Conservation (phyloP, 1,140 invertebrate genomes). For the Acromyrmex heyeri region DNA sequence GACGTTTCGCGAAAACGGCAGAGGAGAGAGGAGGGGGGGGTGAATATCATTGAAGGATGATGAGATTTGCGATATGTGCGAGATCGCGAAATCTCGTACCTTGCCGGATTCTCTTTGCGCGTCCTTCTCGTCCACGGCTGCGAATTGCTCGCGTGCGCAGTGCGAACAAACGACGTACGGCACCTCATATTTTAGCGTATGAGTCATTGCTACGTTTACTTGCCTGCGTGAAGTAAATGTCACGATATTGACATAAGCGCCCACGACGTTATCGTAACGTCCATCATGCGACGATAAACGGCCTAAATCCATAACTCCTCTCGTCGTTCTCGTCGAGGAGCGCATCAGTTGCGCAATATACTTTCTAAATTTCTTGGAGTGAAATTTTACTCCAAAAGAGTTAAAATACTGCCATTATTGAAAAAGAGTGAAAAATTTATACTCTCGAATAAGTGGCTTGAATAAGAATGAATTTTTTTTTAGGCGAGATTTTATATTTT, state of each 20-base stretch:
- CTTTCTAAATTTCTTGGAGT: background rate
- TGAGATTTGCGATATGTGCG: background rate
- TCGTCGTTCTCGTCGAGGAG: background rate
- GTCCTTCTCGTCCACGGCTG: too few species aligned
- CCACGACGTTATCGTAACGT: background rate
- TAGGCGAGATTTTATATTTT: too few species aligned
- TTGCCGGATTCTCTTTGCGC: background rate
- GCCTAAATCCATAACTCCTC: slow-evolving; percentile 5
- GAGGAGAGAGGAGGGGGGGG: background rate
- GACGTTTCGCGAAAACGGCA: background rate
- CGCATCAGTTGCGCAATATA: background rate
- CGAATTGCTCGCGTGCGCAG: slow-evolving; percentile 10
- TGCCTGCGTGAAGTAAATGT: background rate
- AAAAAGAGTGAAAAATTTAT: too few species aligned
- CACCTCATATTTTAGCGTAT: slow-evolving; percentile 45
- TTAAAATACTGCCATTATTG: too few species aligned
- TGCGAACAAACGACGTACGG: background rate
- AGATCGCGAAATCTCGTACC: too few species aligned
- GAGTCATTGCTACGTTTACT: slow-evolving; percentile 37
- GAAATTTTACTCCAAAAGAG: too few species aligned
- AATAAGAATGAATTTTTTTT: too few species aligned
- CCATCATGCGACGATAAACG: background rate
- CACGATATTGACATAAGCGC: background rate
- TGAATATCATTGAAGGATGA: background rate
- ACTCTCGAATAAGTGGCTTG: too few species aligned